Evolutionary conservation across 2,113 vertebrate genomes (phyloP).

Genomic region (Microcebus murinus): DNA sequence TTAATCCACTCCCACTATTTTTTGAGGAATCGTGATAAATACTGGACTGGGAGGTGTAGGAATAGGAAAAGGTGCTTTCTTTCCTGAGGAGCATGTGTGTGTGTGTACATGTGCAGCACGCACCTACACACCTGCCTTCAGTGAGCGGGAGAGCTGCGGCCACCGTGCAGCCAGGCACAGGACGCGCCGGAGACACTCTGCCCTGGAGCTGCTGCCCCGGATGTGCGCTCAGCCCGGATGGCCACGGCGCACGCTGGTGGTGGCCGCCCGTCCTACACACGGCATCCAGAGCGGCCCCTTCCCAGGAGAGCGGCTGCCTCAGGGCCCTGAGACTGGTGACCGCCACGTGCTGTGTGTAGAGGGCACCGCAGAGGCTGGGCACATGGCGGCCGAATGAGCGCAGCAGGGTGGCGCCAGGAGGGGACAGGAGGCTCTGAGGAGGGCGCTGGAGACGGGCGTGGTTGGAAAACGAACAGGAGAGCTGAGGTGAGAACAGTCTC

Average conservation of each 20-base stretch:
- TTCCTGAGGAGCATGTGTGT: background rate
- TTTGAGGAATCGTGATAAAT: background rate
- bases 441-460: too few species aligned
- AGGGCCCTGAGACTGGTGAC: background rate
- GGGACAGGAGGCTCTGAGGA: too few species aligned
- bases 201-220: background rate
- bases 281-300: background rate
- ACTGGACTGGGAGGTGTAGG: background rate
- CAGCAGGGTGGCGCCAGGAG: too few species aligned
- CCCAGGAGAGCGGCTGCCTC: background rate
- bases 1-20: too few species aligned
- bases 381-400: too few species aligned
- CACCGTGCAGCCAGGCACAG: too few species aligned
- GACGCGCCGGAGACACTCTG: background rate
- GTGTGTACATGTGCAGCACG: background rate
- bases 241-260: accelerated
- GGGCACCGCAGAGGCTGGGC: too few species aligned
- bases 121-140: background rate
- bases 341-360: too few species aligned
- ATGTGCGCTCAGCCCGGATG: accelerated
- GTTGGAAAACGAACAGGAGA: too few species aligned
- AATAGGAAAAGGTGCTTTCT: background rate
- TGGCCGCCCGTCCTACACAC: background rate
- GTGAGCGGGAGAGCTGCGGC: too few species aligned
- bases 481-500: too few species aligned